Evolutionary conservation across 2,797 vertebrate genomes (phyloP).

Genomic region (Acanthornis magna): DNA sequence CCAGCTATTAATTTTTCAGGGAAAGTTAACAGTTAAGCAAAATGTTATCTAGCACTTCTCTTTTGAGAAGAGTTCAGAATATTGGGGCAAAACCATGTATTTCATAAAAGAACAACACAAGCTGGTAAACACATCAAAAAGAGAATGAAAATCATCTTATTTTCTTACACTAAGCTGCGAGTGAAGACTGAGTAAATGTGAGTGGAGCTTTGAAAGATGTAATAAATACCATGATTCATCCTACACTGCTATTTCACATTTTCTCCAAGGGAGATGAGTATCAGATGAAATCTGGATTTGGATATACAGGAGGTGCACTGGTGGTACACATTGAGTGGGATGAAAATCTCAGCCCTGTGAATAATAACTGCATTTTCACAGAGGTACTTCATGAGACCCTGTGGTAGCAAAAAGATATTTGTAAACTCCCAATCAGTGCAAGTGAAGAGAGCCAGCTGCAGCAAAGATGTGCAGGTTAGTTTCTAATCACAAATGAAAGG

Average conservation of each 20-base stretch:
- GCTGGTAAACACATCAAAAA: neutral
- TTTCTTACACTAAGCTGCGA: neutral
- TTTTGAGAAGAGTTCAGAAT: neutral
- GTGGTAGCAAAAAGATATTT: neutral
- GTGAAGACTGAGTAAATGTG: neutral
- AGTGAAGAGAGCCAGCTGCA: slow-evolving; percentile 19
- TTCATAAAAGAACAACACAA: neutral
- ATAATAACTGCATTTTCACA: neutral
- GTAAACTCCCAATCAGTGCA: neutral
- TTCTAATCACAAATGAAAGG: neutral
- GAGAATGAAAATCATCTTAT: neutral
- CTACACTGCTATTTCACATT: slow-evolving; percentile 16
- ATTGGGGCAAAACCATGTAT: neutral
- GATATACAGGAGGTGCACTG: neutral
- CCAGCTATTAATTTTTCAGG: neutral
- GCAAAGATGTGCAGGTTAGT: neutral
- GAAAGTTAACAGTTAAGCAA: slow-evolving; percentile 25
- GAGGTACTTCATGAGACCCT: fast-evolving
- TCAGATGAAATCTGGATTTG: neutral
- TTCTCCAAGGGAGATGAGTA: neutral
- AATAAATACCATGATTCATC: neutral
- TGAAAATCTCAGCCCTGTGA: neutral
- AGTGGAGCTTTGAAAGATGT: neutral
- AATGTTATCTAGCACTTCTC: neutral
- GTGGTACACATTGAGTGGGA: neutral